phyloP scores from a whole-genome alignment of 1,140 invertebrate genomes.

The Drosophila nigromelanica region DNA sequence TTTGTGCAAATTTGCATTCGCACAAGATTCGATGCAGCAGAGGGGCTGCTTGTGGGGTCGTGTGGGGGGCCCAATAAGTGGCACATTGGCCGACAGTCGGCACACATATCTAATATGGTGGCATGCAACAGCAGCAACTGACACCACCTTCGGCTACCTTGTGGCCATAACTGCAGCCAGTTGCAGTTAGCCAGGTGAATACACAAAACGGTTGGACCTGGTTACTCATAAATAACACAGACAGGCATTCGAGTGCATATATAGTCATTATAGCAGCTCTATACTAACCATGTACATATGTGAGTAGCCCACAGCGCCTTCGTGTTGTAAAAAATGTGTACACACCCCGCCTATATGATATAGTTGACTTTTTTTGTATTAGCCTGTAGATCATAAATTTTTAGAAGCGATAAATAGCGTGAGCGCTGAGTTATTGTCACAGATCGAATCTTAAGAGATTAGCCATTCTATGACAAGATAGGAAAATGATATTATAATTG shows the following conservation, averaged over 20 bases:
- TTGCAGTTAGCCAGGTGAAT: constrained; percentile 14
- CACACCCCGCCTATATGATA: constrained; percentile 29
- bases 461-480: not conserved
- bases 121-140: constrained; percentile 62
- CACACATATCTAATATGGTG: constrained; percentile 40
- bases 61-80: constrained; percentile 41
- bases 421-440: constrained; percentile 1
- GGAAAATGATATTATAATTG: no score
- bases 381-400: constrained; percentile 35
- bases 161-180: constrained; percentile 43
- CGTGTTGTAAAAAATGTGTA: constrained; percentile 21
- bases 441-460: constrained; percentile 5
- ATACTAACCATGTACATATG: not conserved
- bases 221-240: constrained; percentile 51
- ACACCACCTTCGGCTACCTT: constrained; percentile 18
- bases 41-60: not conserved
- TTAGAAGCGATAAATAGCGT: constrained; percentile 1
- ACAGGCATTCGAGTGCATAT: constrained; percentile 27
- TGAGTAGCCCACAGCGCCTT: constrained; percentile 26
- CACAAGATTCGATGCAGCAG: constrained; percentile 40
- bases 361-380: constrained; percentile 25
- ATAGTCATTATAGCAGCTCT: constrained; percentile 24
- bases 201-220: constrained; percentile 22
- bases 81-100: constrained; percentile 55
- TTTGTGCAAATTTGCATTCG: constrained; percentile 50